Conservation (phyloP, 2,113 vertebrate species). For the Piaya cayana region DNA sequence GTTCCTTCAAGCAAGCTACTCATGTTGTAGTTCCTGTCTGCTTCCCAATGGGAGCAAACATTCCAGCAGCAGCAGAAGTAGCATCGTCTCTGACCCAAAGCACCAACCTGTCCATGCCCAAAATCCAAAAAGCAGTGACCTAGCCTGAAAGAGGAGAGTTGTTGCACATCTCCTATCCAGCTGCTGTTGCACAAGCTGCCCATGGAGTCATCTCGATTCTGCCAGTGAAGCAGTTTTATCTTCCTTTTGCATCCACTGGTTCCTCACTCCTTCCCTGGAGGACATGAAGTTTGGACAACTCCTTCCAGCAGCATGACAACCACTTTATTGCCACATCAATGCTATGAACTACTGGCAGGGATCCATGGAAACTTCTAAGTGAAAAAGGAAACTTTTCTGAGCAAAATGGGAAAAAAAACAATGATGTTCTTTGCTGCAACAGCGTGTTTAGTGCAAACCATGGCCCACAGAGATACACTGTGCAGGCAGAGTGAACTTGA, state of each 20-base stretch:
- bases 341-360: slow-evolving; percentile 17
- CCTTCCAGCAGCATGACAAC: not conserved
- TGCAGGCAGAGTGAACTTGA: not conserved
- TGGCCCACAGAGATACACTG: not conserved
- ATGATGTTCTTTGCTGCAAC: not conserved
- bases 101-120: fast-evolving
- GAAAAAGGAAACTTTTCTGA: slow-evolving; percentile 42
- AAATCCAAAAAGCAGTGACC: not conserved
- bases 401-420: slow-evolving; percentile 12
- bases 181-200: not conserved
- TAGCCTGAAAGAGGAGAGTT: not conserved
- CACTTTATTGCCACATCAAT: not conserved
- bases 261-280: not conserved
- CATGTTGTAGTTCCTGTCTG: not conserved
- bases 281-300: not conserved
- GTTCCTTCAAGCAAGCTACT: not conserved
- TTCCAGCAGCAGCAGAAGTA: not conserved
- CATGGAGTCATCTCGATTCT: not conserved
- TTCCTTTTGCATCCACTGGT: not conserved
- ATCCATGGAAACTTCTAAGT: slow-evolving; percentile 27
- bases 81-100: not conserved
- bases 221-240: not conserved
- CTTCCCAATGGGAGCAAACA: not conserved
- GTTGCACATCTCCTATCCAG: not conserved
- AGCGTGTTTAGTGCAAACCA: not conserved